Evolutionary conservation across 2,888 invertebrate species (phyloP), one percentile per base, ranked within the genome.

Genomic region (Neoascia interrupta): DNA sequence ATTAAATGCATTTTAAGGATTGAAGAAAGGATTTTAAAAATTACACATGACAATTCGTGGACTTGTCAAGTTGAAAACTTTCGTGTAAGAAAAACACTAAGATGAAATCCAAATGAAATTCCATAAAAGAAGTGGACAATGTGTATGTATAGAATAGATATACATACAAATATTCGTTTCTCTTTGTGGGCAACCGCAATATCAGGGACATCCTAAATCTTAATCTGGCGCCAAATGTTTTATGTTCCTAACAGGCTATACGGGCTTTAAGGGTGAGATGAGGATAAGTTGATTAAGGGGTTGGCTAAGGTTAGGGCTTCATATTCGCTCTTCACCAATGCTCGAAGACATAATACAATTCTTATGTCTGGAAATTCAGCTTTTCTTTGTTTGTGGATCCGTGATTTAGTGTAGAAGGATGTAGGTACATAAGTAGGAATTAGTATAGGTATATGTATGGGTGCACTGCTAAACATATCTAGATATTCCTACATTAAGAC

Each of bases 201-300:
- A 74, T 70, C 61, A 75, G 69, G 37, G 75, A 58, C 64, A 64
- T 60, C 58, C 64, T 76, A 64, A 60, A 72, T 72, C 70, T 72
- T 72, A 76, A 76, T 66, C 76, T 72, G 70, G 76, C 70, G 76
- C 76, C 76, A 76, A 72, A 58, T 66, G 64, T 64, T 76, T 60
- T 76, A 66, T 76, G 54, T 53, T 53, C 11, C 23, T 54, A 47
- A 60, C 60, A 51, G 51, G 11, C 28, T 45, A 56, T 31, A 75
- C 54, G 39, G 13, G 31, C 53, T 43, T 26, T 19, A 13, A 47
- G 45, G 37, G 39, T 54, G 53, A 54, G 18, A 39, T 54, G 45
- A 15, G 39, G 26, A 47, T 61, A 68, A 41, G 47, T 61, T 74
- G 74, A 74, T 74, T 61, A 74, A 68, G 68, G 41, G 60, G 68